Evolutionary conservation across 2,113 vertebrate species (phyloP).

Genomic region (Gobius niger): DNA sequence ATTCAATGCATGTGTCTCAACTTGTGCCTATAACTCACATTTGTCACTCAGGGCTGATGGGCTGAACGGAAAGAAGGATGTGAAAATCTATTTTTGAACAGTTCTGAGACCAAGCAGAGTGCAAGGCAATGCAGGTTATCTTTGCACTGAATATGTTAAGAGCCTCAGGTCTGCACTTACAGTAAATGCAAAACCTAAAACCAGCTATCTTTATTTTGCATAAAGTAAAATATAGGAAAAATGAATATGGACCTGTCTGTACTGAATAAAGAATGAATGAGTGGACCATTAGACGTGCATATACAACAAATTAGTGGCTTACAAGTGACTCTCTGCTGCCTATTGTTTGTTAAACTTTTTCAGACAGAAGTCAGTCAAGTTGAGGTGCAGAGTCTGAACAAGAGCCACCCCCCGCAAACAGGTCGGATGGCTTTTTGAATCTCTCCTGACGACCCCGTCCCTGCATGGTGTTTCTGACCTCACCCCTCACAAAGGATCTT

Average conservation of each 20-base stretch:
- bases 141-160: too few species aligned
- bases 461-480: constrained; percentile 9
- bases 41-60: not conserved
- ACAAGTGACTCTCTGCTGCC: not conserved
- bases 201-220: too few species aligned
- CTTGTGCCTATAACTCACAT: not conserved
- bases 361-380: not conserved
- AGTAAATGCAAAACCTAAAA: too few species aligned
- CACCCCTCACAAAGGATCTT: constrained; percentile 70
- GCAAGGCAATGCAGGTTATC: too few species aligned
- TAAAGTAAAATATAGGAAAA: not conserved
- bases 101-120: too few species aligned
- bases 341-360: not conserved
- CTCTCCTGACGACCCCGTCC: constrained; percentile 48
- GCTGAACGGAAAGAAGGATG: too few species aligned
- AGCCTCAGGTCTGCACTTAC: too few species aligned
- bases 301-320: too few species aligned
- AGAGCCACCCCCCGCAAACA: constrained; percentile 59
- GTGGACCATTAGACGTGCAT: too few species aligned
- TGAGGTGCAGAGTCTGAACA: constrained; percentile 25
- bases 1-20: not conserved
- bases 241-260: too few species aligned
- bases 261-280: too few species aligned
- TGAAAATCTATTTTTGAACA: too few species aligned
- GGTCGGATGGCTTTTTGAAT: constrained; percentile 76